These are phyloP conservation scores for Mus caroli DNA, from an alignment of 2,797 vertebrate genomes.

Conservation along the genomic window DNA sequence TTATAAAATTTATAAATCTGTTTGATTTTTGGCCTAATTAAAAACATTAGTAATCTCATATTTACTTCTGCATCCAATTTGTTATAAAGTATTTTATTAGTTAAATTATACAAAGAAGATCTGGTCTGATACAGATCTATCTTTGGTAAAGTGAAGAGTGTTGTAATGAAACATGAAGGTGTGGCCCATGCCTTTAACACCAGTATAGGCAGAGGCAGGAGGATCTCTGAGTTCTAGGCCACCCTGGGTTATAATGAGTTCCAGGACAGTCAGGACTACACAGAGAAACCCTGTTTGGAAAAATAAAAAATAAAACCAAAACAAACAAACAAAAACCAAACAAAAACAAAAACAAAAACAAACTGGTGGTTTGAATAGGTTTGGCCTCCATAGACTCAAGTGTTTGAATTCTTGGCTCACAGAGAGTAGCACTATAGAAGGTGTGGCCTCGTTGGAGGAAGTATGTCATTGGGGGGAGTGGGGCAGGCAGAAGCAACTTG, in stretches of 20 bases:
- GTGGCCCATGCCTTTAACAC: no score
- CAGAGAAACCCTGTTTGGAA: background rate
- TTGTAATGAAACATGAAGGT: conserved; percentile 12
- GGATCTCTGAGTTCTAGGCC: background rate
- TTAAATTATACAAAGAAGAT: conserved; percentile 43
- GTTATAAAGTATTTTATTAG: conserved; percentile 26
- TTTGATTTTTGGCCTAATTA: conserved; percentile 47
- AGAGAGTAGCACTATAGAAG: background rate
- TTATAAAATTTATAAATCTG: conserved; percentile 52
- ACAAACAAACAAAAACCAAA: background rate
- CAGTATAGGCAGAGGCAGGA: background rate
- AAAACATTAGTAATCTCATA: conserved; percentile 2
- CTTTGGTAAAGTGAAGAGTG: background rate
- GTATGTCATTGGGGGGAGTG: background rate
- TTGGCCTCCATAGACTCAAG: background rate
- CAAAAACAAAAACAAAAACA: background rate
- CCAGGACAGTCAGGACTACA: background rate
- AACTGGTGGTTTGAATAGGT: background rate
- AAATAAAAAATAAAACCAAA: background rate
- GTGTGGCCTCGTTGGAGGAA: background rate
- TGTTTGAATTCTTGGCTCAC: background rate
- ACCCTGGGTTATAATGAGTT: background rate
- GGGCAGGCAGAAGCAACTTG: no score
- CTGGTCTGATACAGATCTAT: background rate
- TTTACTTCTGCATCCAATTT: conserved; percentile 36